Evolutionary conservation across 2,888 invertebrate genomes (phyloP).

Genomic region (Bimastos eiseni): DNA sequence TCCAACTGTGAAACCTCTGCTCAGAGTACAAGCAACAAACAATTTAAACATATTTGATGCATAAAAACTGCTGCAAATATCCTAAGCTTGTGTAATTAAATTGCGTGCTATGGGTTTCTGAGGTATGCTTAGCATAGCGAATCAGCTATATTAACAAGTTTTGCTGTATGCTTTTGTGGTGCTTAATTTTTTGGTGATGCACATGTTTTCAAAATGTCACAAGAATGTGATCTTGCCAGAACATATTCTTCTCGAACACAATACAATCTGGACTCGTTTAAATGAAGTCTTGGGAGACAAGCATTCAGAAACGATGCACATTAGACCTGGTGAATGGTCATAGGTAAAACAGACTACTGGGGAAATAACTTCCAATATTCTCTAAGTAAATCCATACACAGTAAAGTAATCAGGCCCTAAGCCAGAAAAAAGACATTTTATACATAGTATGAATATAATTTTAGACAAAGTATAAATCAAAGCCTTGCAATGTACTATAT

Average conservation of each 20-base stretch:
- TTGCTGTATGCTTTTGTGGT: not conserved
- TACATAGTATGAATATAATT: too few species aligned
- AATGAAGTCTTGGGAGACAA: too few species aligned
- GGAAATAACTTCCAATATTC: too few species aligned
- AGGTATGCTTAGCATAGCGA: not conserved
- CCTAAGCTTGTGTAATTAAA: not conserved
- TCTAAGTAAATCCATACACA: too few species aligned
- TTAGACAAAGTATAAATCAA: too few species aligned
- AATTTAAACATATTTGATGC: not conserved
- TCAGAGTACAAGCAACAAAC: not conserved
- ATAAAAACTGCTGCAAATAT: not conserved
- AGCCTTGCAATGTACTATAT: too few species aligned
- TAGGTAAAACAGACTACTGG: too few species aligned
- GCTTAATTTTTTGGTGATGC: not conserved
- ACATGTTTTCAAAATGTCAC: not conserved
- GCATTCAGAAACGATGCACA: too few species aligned
- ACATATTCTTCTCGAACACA: not conserved
- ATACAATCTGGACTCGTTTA: not conserved
- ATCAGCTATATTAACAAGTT: too few species aligned
- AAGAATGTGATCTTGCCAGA: not conserved
- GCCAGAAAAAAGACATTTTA: too few species aligned
- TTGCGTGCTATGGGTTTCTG: not conserved
- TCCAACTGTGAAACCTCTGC: slow-evolving; percentile 33
- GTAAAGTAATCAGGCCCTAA: too few species aligned
- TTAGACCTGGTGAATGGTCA: too few species aligned